A percentile compares a stretch with the other conserved stretches of the same genome.
Evolutionary conservation across 2,797 vertebrate genomes (phyloP).

Genomic region (Nannoperca obscura): DNA sequence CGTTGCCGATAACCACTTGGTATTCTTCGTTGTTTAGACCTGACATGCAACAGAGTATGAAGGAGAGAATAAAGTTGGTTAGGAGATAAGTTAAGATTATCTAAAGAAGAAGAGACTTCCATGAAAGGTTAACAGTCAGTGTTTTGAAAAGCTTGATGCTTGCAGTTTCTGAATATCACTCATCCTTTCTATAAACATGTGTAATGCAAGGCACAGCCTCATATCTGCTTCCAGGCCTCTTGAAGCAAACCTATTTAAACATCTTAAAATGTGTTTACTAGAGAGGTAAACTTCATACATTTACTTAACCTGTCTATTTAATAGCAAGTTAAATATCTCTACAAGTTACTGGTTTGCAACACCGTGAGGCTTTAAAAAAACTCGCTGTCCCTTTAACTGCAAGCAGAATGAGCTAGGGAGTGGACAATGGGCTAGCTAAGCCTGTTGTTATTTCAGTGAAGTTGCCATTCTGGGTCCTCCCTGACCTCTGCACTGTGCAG

Average conservation of each 20-base stretch:
- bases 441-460: slow-evolving; percentile 76
- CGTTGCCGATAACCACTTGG: slow-evolving; percentile 97
- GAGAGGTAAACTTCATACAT: slow-evolving; percentile 15
- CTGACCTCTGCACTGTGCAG: slow-evolving; percentile 78
- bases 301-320: slow-evolving; percentile 24
- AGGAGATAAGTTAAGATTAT: slow-evolving; percentile 6
- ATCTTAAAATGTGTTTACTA: slow-evolving; percentile 25
- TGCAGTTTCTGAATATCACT: slow-evolving; percentile 7
- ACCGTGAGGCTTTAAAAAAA: slow-evolving; percentile 40
- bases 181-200: slow-evolving; percentile 45
- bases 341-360: slow-evolving; percentile 21
- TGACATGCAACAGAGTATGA: slow-evolving; percentile 61
- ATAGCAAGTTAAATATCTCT: slow-evolving; percentile 26
- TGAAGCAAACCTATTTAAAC: slow-evolving; percentile 40
- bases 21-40: slow-evolving; percentile 99
- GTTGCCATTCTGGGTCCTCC: slow-evolving; percentile 73
- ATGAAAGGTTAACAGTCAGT: slow-evolving; percentile 33
- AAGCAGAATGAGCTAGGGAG: slow-evolving; percentile 51
- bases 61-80: not conserved
- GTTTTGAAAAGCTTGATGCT: slow-evolving; percentile 30
- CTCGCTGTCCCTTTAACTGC: slow-evolving; percentile 71
- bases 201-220: slow-evolving; percentile 32
- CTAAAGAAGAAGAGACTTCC: not conserved
- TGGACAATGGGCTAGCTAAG: slow-evolving; percentile 72
- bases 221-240: slow-evolving; percentile 31